A percentile compares a stretch with the other conserved stretches of the same genome.
Conservation (phyloP, 2,797 vertebrate genomes). For the Lacerta agilis region DNA sequence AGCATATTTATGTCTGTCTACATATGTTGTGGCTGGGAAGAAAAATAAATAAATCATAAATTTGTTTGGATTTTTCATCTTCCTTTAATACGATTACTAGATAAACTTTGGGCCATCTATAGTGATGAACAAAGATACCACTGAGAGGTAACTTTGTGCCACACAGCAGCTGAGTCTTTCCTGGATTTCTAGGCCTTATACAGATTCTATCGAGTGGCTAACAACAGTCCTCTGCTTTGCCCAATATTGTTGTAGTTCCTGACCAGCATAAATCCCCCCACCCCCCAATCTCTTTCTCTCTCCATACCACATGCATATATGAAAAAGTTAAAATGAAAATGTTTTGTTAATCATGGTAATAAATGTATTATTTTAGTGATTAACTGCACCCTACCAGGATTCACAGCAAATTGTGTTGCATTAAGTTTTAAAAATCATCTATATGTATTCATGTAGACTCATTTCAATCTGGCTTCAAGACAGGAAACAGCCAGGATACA, state of each 20-base stretch:
- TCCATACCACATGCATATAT: too few relatives aligned
- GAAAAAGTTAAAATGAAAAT: too few relatives aligned
- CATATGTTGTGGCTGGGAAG: not conserved
- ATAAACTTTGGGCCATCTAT: not conserved
- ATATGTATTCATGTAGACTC: too few relatives aligned
- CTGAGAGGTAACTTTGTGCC: not conserved
- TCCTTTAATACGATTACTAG: not conserved
- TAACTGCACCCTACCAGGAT: too few relatives aligned
- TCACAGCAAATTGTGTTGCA: too few relatives aligned
- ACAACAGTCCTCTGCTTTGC: not conserved
- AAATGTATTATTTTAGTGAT: too few relatives aligned
- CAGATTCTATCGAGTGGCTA: not conserved
- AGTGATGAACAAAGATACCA: not conserved
- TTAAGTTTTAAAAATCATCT: too few relatives aligned
- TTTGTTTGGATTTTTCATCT: conserved; percentile 4
- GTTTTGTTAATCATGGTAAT: too few relatives aligned
- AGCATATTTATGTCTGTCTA: not conserved
- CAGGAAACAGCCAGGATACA: too few relatives aligned
- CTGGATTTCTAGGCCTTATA: not conserved
- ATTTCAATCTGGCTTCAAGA: too few relatives aligned
- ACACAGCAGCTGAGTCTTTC: not conserved
- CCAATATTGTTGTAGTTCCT: not conserved
- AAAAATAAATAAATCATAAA: not conserved
- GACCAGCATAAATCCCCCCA: not conserved
- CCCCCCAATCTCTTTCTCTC: too few relatives aligned